phyloP scores from a whole-genome alignment of 1,140 invertebrate genomes.

The Zeugodacus cucurbitae region DNA sequence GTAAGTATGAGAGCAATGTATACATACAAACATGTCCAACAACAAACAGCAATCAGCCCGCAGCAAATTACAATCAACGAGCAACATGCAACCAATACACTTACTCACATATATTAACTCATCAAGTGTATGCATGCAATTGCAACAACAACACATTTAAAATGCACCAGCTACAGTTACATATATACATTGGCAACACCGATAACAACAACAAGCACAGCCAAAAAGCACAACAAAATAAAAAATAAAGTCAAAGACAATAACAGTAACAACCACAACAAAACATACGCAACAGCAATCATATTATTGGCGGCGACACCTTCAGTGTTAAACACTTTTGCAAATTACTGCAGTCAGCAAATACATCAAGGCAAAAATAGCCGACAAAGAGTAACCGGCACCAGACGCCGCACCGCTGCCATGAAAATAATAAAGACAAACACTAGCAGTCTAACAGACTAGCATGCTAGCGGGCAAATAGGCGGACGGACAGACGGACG shows the following conservation, averaged over 20 bases:
- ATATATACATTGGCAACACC: background rate
- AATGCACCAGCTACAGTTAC: background rate
- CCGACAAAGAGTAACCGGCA: conserved; percentile 44
- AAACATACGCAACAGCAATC: background rate
- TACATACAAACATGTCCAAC: background rate
- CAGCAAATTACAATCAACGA: background rate
- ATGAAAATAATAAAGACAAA: conserved; percentile 6
- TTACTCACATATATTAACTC: background rate
- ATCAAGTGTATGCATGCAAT: background rate
- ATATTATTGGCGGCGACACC: conserved; percentile 34
- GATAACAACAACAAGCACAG: background rate
- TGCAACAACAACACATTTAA: background rate
- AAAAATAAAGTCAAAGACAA: background rate
- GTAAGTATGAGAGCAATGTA: background rate
- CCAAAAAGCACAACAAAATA: background rate
- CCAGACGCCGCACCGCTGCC: background rate
- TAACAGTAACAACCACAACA: background rate
- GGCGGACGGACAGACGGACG: conserved; percentile 47
- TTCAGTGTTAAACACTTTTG: conserved; percentile 52
- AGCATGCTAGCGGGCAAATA: conserved; percentile 43
- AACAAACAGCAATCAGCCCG: background rate
- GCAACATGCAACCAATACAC: background rate
- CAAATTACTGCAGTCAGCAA: conserved; percentile 57
- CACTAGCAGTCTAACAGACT: too few species aligned
- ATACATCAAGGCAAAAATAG: conserved; percentile 61